A percentile compares a stretch with the other conserved stretches of the same genome.
These are phyloP conservation scores for Cariama cristata DNA, from an alignment of 2,113 vertebrate species.

Conservation along the genomic window DNA sequence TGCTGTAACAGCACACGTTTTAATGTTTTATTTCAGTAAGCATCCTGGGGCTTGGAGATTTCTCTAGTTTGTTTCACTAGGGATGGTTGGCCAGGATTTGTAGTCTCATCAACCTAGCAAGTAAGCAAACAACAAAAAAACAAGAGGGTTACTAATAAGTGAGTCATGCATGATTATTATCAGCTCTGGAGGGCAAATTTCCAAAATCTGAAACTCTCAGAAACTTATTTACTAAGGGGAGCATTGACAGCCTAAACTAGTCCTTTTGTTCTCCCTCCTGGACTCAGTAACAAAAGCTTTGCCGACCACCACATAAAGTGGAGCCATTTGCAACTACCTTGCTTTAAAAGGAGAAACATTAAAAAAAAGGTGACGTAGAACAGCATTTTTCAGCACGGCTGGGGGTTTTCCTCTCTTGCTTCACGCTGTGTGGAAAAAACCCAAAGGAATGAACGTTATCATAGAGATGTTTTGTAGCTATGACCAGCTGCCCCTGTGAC, in stretches of 20 bases:
- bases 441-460: background rate
- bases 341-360: background rate
- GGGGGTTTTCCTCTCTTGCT: background rate
- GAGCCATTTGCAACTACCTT: background rate
- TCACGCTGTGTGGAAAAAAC: accelerated
- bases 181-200: background rate
- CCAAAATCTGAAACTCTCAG: background rate
- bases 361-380: background rate
- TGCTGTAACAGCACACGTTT: background rate
- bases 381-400: background rate
- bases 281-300: background rate
- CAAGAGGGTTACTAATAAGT: background rate
- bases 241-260: background rate
- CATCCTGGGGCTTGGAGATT: background rate
- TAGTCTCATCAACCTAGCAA: background rate
- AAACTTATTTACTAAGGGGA: background rate
- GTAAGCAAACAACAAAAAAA: background rate
- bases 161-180: background rate
- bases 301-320: accelerated
- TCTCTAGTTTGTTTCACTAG: background rate
- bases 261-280: background rate
- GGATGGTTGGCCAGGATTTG: background rate
- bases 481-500: background rate
- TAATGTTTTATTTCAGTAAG: background rate
- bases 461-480: background rate